Conservation (phyloP, 2,113 vertebrate species). For the Periophthalmodon schlosseri region DNA sequence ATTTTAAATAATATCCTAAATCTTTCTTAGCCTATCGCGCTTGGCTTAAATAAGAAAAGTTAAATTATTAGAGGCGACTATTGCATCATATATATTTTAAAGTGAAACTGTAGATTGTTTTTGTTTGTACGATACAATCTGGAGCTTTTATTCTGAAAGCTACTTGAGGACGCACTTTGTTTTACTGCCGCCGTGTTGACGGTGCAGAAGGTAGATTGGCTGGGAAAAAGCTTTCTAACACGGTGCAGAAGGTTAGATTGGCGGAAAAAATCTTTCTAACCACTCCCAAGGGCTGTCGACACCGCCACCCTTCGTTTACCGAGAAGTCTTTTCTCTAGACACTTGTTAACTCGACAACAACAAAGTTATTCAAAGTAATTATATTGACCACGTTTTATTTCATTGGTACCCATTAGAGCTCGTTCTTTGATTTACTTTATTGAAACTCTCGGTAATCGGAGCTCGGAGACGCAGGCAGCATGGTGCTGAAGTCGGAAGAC, state of each 20-base stretch:
- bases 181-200: neutral
- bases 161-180: neutral
- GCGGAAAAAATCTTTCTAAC: constrained; percentile 46
- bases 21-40: too few relatives aligned
- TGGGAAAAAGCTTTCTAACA: constrained; percentile 50
- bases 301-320: neutral
- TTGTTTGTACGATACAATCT: neutral
- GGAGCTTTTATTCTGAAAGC: constrained; percentile 45
- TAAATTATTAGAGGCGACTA: too few relatives aligned
- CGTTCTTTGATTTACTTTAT: constrained; percentile 6
- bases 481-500: constrained; percentile 83
- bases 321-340: neutral
- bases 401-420: neutral
- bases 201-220: constrained; percentile 15
- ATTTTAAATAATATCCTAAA: too few relatives aligned
- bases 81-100: too few relatives aligned
- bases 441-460: constrained; percentile 36
- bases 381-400: neutral
- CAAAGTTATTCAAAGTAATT: neutral
- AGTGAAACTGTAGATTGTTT: neutral
- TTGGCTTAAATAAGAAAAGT: too few relatives aligned
- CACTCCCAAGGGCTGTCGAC: constrained; percentile 55
- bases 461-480: constrained; percentile 43
- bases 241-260: constrained; percentile 16
- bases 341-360: neutral